Conservation (phyloP, 1,140 invertebrate species). For the Cotesia chilonis region DNA sequence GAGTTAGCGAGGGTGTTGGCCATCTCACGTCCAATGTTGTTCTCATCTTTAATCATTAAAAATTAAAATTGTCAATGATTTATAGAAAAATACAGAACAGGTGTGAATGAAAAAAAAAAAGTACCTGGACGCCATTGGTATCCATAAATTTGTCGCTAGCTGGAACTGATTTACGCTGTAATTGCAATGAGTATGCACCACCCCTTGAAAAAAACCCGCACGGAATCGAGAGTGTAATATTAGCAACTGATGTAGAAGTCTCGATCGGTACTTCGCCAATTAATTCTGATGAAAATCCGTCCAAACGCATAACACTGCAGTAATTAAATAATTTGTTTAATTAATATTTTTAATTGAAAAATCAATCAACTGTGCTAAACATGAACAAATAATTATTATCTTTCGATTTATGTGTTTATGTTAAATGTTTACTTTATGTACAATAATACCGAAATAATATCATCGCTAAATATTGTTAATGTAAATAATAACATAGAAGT, state of each 20-base stretch:
- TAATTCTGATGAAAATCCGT: conserved; percentile 58
- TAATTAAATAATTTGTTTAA: conserved; percentile 12
- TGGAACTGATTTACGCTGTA: conserved; percentile 60
- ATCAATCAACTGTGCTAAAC: too few relatives aligned
- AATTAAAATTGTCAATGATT: conserved; percentile 29
- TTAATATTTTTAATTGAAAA: too few relatives aligned
- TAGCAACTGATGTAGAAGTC: conserved; percentile 46
- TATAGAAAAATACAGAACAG: conserved; percentile 2
- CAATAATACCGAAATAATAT: too few relatives aligned
- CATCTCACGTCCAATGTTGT: conserved; percentile 79
- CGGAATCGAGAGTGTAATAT: conserved; percentile 68
- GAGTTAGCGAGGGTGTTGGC: conserved; percentile 75
- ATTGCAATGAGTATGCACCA: conserved; percentile 65
- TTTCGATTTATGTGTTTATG: conserved; percentile 3
- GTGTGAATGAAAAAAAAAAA: neutral
- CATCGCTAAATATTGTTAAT: neutral
- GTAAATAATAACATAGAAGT: neutral
- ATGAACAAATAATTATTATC: neutral
- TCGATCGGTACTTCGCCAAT: conserved; percentile 57
- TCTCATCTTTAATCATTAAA: conserved; percentile 56
- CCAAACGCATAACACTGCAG: conserved; percentile 54
- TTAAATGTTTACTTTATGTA: conserved; percentile 5
- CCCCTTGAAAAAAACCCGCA: conserved; percentile 76
- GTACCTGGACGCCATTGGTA: conserved; percentile 54
- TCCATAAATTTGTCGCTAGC: conserved; percentile 51